These are phyloP conservation scores for Lepidotrigona ventralis DNA, from an alignment of 1,140 invertebrate genomes.

Conservation along the genomic window DNA sequence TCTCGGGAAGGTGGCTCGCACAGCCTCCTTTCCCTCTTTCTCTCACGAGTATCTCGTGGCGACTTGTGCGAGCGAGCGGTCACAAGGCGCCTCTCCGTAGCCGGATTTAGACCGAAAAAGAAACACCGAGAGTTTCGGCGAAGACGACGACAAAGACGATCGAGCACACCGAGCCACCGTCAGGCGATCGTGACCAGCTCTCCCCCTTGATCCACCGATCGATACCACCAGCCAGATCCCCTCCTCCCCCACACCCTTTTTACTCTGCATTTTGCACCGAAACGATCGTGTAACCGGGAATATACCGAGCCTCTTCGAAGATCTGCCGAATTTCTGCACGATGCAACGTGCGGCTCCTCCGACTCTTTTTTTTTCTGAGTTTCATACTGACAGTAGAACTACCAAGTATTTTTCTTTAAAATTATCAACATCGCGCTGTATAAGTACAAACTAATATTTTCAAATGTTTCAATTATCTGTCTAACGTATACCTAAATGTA, in stretches of 20 bases:
- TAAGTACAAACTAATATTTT: no score
- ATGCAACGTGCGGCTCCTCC: not conserved
- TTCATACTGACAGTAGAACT: no score
- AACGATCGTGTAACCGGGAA: slow-evolving; percentile 25
- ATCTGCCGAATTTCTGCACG: slow-evolving; percentile 18
- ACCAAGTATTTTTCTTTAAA: no score
- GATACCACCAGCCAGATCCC: slow-evolving; percentile 31
- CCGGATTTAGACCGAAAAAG: slow-evolving; percentile 73
- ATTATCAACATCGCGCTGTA: no score
- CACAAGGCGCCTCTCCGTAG: slow-evolving; percentile 62
- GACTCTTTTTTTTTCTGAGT: not conserved
- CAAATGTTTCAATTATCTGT: no score
- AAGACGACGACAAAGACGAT: slow-evolving; percentile 33
- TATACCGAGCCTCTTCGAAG: slow-evolving; percentile 25
- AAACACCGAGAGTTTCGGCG: slow-evolving; percentile 54
- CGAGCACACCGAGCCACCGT: slow-evolving; percentile 6
- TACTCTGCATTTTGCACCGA: slow-evolving; percentile 21
- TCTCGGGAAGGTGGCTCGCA: slow-evolving; percentile 54
- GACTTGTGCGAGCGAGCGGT: slow-evolving; percentile 56
- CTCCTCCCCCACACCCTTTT: not conserved
- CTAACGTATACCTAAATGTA: no score
- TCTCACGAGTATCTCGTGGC: slow-evolving; percentile 55
- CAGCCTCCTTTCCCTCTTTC: slow-evolving; percentile 30
- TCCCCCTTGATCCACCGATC: slow-evolving; percentile 39
- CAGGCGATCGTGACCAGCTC: slow-evolving; percentile 43